Percentiles rank a stretch among this genome's conserved stretches.
These are phyloP conservation scores for Pyrrhosoma nymphula DNA, from an alignment of 2,888 invertebrate genomes.

Conservation along the genomic window DNA sequence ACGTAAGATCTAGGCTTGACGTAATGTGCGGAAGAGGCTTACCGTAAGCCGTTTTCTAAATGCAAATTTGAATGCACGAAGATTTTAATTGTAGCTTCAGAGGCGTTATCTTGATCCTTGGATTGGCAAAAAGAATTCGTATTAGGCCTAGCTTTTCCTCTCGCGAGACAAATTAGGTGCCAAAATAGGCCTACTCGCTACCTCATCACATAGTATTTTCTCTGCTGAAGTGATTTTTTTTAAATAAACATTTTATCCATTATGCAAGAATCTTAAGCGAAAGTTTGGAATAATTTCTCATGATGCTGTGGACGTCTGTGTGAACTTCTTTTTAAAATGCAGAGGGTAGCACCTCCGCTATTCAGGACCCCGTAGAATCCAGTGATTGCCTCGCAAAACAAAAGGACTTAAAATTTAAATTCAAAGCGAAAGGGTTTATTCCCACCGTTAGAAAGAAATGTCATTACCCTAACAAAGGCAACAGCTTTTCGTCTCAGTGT, in stretches of 20 bases:
- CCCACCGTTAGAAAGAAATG: neutral
- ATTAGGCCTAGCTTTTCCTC: too few relatives aligned
- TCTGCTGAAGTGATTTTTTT: neutral
- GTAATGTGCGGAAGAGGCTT: too few relatives aligned
- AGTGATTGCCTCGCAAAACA: neutral
- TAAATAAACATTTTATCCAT: neutral
- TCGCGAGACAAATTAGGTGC: too few relatives aligned
- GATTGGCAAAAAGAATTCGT: too few relatives aligned
- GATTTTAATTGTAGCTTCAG: too few relatives aligned
- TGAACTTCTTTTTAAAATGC: neutral
- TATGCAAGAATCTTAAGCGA: neutral
- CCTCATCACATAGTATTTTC: neutral
- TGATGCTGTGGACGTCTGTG: neutral
- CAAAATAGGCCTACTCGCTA: too few relatives aligned
- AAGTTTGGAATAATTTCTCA: neutral
- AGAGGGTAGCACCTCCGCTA: neutral
- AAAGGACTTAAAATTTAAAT: conserved; percentile 7
- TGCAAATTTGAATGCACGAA: too few relatives aligned
- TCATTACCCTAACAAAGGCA: neutral
- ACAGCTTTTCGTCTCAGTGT: neutral
- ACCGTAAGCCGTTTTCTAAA: too few relatives aligned
- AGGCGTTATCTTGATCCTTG: too few relatives aligned
- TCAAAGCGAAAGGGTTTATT: conserved; percentile 12
- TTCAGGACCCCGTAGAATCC: neutral
- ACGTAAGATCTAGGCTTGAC: too few relatives aligned